A percentile compares a stretch with the other conserved stretches of the same genome.
Conservation (phyloP, 2,113 vertebrate genomes). For the Alethe diademata region DNA sequence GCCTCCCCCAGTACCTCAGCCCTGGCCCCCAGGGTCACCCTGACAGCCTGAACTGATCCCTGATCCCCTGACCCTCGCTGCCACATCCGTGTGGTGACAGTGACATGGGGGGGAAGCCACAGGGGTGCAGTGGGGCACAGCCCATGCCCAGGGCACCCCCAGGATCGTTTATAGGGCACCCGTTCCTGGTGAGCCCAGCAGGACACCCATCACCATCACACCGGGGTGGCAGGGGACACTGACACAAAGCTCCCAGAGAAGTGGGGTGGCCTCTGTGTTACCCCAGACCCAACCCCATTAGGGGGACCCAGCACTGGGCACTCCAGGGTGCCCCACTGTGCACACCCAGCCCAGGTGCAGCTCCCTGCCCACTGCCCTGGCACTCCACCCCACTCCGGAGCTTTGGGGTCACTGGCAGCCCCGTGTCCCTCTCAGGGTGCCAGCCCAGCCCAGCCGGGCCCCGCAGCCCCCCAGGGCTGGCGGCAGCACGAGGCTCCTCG, state of each 20-base stretch:
- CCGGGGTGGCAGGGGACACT: not conserved
- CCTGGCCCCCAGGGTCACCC: not conserved
- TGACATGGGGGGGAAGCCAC: accelerated
- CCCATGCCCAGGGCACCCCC: not conserved
- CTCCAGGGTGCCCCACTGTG: no score
- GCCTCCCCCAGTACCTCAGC: not conserved
- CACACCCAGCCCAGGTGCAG: not conserved
- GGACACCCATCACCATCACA: not conserved
- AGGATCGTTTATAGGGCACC: accelerated
- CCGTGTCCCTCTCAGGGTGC: constrained; percentile 5
- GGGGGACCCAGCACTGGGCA: no score
- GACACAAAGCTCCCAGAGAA: accelerated
- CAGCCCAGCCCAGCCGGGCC: not conserved
- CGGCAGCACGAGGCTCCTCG: not conserved
- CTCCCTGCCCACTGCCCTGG: not conserved
- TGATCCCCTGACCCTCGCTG: accelerated
- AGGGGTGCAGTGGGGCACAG: not conserved
- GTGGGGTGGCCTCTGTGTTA: accelerated
- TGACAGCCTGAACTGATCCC: not conserved
- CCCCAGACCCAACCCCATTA: not conserved
- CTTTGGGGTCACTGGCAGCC: not conserved
- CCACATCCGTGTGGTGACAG: accelerated
- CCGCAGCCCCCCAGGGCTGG: constrained; percentile 71
- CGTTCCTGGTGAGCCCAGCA: accelerated
- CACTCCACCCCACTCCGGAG: accelerated